These are phyloP conservation scores for Medauroidea extradentata DNA, from an alignment of 1,140 invertebrate genomes.

Conservation along the genomic window DNA sequence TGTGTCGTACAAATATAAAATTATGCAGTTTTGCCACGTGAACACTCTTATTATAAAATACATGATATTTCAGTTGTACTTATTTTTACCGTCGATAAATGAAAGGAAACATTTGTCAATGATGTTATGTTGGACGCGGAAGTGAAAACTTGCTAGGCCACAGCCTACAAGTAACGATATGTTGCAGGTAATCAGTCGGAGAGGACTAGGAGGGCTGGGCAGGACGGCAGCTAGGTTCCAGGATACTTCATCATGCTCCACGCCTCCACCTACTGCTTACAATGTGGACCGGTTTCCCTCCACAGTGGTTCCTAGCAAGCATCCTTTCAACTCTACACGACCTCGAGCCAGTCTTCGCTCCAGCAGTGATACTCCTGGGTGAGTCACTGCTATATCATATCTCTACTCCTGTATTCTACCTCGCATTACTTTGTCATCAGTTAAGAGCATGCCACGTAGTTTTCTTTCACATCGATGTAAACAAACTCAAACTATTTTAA, in stretches of 20 bases:
- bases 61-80: neutral
- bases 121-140: neutral
- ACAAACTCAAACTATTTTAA: neutral
- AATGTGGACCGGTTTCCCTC: neutral
- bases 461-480: neutral
- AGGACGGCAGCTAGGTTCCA: neutral
- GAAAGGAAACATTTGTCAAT: neutral
- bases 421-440: neutral
- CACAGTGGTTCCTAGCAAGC: neutral
- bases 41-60: no score
- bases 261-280: neutral
- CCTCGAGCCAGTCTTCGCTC: neutral
- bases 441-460: neutral
- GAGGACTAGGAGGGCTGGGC: neutral
- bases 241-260: neutral
- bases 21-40: no score
- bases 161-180: neutral
- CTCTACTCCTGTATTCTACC: neutral
- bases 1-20: no score
- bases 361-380: neutral
- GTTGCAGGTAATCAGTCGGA: neutral
- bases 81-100: neutral
- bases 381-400: no score
- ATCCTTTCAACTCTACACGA: neutral
- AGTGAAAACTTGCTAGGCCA: neutral